Base-by-base conservation (phyloP, 2,888 invertebrate species). In the Leptinotarsa rubiginosa region DNA sequence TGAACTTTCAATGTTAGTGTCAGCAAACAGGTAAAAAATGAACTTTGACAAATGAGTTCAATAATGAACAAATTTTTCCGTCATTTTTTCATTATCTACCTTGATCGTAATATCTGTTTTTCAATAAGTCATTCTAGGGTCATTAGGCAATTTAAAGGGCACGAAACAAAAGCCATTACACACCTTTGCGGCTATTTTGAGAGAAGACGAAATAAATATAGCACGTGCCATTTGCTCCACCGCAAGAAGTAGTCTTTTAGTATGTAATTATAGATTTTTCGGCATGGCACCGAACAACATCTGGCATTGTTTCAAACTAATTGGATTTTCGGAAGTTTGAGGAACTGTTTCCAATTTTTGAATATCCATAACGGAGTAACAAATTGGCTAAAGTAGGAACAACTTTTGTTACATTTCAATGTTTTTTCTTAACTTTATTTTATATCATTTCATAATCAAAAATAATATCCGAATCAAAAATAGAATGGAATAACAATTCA, bases 231-330 rank as follows among this genome's bases (percentile, higher is more conserved):
- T 81, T 81, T 78, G 81, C 78, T 79, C 75, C 78, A 74, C 77
- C 76, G 72, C 78, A 77, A 79, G 69, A 70, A 47, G 69, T 65
- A 70, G 68, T 56, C 65, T 65, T 54, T 68, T 59, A 56, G 69
- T 76, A 69, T 81, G 78, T 84, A 84, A 84, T 84, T 84, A 84
- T 83, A 83, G 81, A 84, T 84, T 83, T 81, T 83, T 80, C 80
- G 75, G 80, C 78, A 79, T 80, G 54, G 79, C 72, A 72, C 73
- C 80, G 76, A 70, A 71, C 74, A 81, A 80, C 84, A 84, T 84
- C 83, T 84, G 84, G 83, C 80, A 81, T 84, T 82, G 83, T 83
- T 83, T 82, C 79, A 75, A 70, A 67, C 70, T 79, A 79, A 81
- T 79, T 78, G 76, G 73, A 75, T 80, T 77, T 79, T 68, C 64